These are phyloP conservation scores for Limulus polyphemus DNA, from an alignment of 2,888 invertebrate species.

Conservation along the genomic window DNA sequence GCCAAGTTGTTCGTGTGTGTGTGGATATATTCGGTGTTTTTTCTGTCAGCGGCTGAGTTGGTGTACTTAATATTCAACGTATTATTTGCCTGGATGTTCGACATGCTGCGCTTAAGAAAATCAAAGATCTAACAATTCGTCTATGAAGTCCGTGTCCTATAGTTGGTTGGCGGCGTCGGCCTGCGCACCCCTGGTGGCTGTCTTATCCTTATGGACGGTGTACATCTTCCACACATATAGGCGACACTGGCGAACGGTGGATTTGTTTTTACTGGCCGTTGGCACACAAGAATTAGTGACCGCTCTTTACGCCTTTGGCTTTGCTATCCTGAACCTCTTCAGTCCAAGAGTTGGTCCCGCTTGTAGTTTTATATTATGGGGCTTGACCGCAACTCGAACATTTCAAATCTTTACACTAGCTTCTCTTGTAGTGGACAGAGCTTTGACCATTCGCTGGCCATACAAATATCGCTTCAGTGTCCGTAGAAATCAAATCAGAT, in stretches of 20 bases:
- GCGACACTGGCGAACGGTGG: conserved; percentile 43
- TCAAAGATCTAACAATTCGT: too few relatives aligned
- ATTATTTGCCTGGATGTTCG: too few relatives aligned
- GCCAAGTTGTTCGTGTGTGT: too few relatives aligned
- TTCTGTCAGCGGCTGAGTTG: too few relatives aligned
- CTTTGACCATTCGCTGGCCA: conserved; percentile 36
- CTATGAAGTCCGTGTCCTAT: conserved; percentile 27
- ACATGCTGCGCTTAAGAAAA: too few relatives aligned
- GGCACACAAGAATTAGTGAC: conserved; percentile 33
- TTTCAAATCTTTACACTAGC: conserved; percentile 44
- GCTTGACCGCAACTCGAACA: conserved; percentile 42
- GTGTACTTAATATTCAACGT: too few relatives aligned
- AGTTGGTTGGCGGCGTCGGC: conserved; percentile 36
- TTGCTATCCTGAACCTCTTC: conserved; percentile 23
- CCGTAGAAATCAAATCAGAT: conserved; percentile 36
- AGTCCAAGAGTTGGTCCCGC: conserved; percentile 19
- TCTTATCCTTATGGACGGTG: conserved; percentile 35
- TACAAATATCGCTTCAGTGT: conserved; percentile 33
- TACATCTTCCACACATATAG: conserved; percentile 44
- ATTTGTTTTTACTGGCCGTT: conserved; percentile 43
- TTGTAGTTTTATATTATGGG: conserved; percentile 43
- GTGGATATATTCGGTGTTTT: too few relatives aligned
- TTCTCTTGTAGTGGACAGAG: conserved; percentile 42
- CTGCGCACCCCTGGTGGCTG: conserved; percentile 40
- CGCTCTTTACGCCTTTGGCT: conserved; percentile 24